Conservation (phyloP, 2,113 vertebrate species). For the Psittacara wagleri region DNA sequence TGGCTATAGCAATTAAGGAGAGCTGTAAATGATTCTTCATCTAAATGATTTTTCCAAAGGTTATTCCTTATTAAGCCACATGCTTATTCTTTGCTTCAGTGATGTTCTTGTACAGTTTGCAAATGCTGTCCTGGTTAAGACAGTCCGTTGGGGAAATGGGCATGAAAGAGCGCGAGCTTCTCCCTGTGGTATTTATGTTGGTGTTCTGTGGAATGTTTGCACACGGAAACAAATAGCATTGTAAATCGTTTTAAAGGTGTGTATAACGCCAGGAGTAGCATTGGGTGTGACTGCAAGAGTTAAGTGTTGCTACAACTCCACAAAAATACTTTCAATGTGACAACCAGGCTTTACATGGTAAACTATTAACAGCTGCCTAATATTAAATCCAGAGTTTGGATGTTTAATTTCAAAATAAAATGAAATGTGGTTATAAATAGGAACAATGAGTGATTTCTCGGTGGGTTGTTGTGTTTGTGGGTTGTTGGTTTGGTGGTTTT, state of each 20-base stretch:
- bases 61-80: not conserved
- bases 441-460: not conserved
- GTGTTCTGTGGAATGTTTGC: not conserved
- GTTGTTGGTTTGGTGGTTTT: not conserved
- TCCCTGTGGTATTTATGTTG: not conserved
- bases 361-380: not conserved
- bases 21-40: not conserved
- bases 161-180: not conserved
- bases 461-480: not conserved
- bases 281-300: not conserved
- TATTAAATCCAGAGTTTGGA: conserved; percentile 24
- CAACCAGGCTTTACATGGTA: not conserved
- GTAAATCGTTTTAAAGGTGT: not conserved
- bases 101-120: not conserved
- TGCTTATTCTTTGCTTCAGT: not conserved
- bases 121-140: not conserved
- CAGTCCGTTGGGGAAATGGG: not conserved
- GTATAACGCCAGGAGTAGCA: not conserved
- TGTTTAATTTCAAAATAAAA: not conserved
- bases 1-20: not conserved
- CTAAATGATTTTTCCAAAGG: conserved; percentile 23
- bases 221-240: not conserved
- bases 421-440: not conserved
- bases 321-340: not conserved
- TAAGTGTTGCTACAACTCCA: not conserved